A percentile compares a stretch with the other conserved stretches of the same genome.
Evolutionary conservation across 2,888 invertebrate species (phyloP).

Genomic region (Eupithecia subfuscata): DNA sequence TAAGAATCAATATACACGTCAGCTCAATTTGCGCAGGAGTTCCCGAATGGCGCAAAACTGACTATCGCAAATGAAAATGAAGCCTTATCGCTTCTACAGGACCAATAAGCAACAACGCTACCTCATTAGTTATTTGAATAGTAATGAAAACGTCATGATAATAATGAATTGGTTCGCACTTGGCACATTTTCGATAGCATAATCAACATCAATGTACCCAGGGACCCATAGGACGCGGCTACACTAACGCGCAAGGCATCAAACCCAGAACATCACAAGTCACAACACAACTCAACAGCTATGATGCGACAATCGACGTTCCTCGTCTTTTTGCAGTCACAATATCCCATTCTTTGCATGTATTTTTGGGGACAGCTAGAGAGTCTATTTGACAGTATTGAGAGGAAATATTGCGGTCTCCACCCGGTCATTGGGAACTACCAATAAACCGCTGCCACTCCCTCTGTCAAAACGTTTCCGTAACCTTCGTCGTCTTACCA

Average conservation of each 20-base stretch:
- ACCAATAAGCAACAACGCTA: constrained; percentile 22
- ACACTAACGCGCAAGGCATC: neutral
- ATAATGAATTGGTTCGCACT: constrained; percentile 30
- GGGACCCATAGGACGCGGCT: neutral
- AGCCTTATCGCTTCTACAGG: constrained; percentile 24
- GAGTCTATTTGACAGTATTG: neutral
- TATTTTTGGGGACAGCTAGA: neutral
- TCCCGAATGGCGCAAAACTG: constrained; percentile 18
- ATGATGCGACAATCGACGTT: too few species aligned
- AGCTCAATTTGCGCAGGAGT: constrained; percentile 20
- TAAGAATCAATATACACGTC: neutral
- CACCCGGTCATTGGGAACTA: neutral
- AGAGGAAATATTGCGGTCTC: neutral
- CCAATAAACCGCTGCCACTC: neutral
- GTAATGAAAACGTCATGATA: constrained; percentile 25
- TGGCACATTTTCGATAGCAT: constrained; percentile 13
- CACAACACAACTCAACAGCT: neutral
- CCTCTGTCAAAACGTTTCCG: too few species aligned
- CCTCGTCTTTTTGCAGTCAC: too few species aligned
- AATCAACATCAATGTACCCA: neutral
- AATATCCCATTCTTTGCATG: neutral
- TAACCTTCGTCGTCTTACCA: neutral
- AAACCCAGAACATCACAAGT: neutral
- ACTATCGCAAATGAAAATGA: constrained; percentile 24
- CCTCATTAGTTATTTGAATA: constrained; percentile 31